Conservation (phyloP, 2,888 invertebrate species). For the Molanna angustata region DNA sequence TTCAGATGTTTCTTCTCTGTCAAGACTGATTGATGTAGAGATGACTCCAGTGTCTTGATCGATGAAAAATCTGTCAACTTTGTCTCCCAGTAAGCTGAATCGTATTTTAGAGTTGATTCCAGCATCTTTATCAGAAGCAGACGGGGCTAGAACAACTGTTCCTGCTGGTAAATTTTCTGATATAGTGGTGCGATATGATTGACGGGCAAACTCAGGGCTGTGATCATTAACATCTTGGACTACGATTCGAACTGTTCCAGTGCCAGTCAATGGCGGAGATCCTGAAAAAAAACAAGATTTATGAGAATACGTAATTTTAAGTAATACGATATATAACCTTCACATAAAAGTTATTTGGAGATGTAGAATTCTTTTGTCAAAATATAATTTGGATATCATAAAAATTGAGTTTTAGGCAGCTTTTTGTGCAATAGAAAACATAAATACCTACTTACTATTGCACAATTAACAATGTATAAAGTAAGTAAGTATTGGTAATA, state of each 20-base stretch:
- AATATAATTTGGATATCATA: too few relatives aligned
- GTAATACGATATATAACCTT: too few relatives aligned
- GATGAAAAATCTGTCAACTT: slow-evolving; percentile 76
- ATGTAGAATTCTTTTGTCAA: too few relatives aligned
- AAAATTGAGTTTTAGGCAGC: too few relatives aligned
- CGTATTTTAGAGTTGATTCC: slow-evolving; percentile 85
- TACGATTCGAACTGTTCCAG: slow-evolving; percentile 83
- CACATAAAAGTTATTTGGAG: too few relatives aligned
- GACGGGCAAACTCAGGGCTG: slow-evolving; percentile 81
- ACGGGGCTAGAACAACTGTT: slow-evolving; percentile 72
- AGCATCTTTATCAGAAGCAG: slow-evolving; percentile 78
- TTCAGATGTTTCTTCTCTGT: slow-evolving; percentile 73
- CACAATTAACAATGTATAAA: too few relatives aligned
- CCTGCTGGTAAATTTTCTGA: slow-evolving; percentile 80
- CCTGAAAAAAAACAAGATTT: slow-evolving; percentile 57
- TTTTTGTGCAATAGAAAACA: too few relatives aligned
- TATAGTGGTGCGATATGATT: slow-evolving; percentile 74
- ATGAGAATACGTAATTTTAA: too few relatives aligned
- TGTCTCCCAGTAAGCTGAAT: slow-evolving; percentile 80
- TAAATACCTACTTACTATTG: too few relatives aligned
- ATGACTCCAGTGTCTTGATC: slow-evolving; percentile 78
- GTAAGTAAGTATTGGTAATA: too few relatives aligned
- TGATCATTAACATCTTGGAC: slow-evolving; percentile 96
- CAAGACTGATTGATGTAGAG: slow-evolving; percentile 67
- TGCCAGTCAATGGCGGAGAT: slow-evolving; percentile 87